Conservation (phyloP, 1,140 invertebrate genomes). For the Drosophila asahinai region DNA sequence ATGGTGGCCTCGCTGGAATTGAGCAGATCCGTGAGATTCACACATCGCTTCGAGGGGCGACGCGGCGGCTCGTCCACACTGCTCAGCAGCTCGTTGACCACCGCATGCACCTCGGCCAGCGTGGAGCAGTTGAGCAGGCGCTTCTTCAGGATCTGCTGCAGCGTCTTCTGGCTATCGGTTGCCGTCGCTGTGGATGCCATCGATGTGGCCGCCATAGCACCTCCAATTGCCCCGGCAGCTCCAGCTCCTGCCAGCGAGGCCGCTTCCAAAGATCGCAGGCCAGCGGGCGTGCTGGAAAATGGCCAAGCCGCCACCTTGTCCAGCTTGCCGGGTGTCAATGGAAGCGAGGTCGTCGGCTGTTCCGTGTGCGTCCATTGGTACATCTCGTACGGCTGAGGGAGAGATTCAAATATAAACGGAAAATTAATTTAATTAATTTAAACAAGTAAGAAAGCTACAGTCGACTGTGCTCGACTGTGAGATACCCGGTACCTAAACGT, state of each 20-base stretch:
- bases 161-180: conserved; percentile 53
- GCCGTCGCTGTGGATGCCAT: conserved; percentile 6
- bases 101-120: conserved; percentile 71
- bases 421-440: background rate
- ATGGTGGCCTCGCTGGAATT: conserved; percentile 76
- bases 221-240: background rate
- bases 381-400: conserved; percentile 92
- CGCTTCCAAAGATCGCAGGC: conserved; percentile 16
- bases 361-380: conserved; percentile 95
- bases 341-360: conserved; percentile 87
- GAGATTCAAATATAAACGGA: background rate
- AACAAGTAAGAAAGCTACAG: too few relatives aligned
- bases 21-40: conserved; percentile 72
- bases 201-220: conserved; percentile 21
- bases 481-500: too few relatives aligned
- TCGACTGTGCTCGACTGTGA: too few relatives aligned
- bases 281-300: conserved; percentile 71
- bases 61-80: conserved; percentile 66
- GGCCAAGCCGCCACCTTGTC: conserved; percentile 85
- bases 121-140: conserved; percentile 73
- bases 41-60: conserved; percentile 68
- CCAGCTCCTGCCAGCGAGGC: conserved; percentile 3
- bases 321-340: conserved; percentile 90
- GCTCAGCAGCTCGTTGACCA: conserved; percentile 77
- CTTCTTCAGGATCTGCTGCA: conserved; percentile 71